These are phyloP conservation scores for Macaca mulatta DNA, from an alignment of 2,113 vertebrate genomes.

Conservation along the genomic window DNA sequence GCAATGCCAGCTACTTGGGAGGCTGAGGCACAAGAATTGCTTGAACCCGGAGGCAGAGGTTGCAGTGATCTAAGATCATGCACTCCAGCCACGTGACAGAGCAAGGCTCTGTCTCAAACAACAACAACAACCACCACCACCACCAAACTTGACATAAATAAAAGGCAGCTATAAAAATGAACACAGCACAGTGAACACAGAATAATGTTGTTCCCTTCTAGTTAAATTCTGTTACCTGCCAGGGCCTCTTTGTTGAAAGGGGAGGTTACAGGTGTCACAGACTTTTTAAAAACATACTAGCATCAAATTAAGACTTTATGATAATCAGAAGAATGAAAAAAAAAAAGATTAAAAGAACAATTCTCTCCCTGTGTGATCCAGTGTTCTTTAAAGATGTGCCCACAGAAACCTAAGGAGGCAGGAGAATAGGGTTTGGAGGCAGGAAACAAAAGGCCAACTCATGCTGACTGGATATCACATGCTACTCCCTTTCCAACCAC, in stretches of 20 bases:
- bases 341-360: slow-evolving; percentile 12
- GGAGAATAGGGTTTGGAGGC: no score
- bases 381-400: neutral
- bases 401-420: neutral
- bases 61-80: no score
- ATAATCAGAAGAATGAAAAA: neutral
- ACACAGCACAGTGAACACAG: neutral
- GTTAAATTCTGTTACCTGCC: neutral
- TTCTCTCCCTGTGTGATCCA: neutral
- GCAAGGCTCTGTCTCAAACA: no score
- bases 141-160: neutral
- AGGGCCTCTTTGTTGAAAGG: slow-evolving; percentile 12
- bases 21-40: no score
- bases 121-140: no score
- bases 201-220: slow-evolving; percentile 3
- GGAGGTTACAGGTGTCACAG: neutral
- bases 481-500: no score
- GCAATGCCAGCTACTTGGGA: no score
- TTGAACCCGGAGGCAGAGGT: no score
- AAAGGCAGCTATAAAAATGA: slow-evolving; percentile 26
- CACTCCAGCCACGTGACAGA: no score
- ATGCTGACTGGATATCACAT: no score
- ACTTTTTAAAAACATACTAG: slow-evolving; percentile 20
- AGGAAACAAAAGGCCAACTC: no score
- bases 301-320: slow-evolving; percentile 26